Evolutionary conservation across 2,888 invertebrate genomes (phyloP), one percentile per base, ranked within the genome.

Genomic region (Anthophora plumipes): DNA sequence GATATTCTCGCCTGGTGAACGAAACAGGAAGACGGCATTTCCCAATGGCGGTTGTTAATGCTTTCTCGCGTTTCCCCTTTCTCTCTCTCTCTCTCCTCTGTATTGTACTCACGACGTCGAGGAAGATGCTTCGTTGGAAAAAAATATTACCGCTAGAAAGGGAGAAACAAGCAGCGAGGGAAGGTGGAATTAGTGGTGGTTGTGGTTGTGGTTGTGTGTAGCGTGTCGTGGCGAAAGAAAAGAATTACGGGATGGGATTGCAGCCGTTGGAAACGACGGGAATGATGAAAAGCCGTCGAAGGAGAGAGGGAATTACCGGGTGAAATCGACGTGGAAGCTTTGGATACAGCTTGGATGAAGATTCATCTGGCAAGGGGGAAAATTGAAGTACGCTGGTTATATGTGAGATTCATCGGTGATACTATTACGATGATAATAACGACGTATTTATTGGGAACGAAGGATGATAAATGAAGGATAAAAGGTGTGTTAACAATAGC

Each of bases 161-260:
- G 48, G 31, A 17, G 64, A 55, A 55, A 73, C 41, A 57, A 25
- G 17, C 57, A n/a, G 25, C n/a, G 37, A n/a, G 39, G 43, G 31
- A 54, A 43, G 25, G 46, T 22, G 17, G 22, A 60, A 57, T 43
- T 11, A 12, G n/a, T 22, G 12, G 43, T 0, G 46, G 37, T 14
- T 46, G 46, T 9, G 63, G 68, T 12, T n/a, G 54, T 12, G 54
- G 48, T 4, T 20, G 37, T 9, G 17, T 31, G 20, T n/a, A n/a
- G n/a, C n/a, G n/a, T n/a, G n/a, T n/a, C n/a, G n/a, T 11, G 43
- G 9, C 8, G 46, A 46, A 39, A 75, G 54, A 46, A 72, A 60
- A 25, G 71, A 59, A 71, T 52, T 50, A 52, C 68, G 37, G 74
- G 46, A 60, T 41, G 54, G 55, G 50, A 52, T 73, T 59, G 64